Percentiles rank a stretch among this genome's conserved stretches.
These are phyloP conservation scores for Semaprochilodus insignis DNA, from an alignment of 2,797 vertebrate genomes.

Conservation along the genomic window DNA sequence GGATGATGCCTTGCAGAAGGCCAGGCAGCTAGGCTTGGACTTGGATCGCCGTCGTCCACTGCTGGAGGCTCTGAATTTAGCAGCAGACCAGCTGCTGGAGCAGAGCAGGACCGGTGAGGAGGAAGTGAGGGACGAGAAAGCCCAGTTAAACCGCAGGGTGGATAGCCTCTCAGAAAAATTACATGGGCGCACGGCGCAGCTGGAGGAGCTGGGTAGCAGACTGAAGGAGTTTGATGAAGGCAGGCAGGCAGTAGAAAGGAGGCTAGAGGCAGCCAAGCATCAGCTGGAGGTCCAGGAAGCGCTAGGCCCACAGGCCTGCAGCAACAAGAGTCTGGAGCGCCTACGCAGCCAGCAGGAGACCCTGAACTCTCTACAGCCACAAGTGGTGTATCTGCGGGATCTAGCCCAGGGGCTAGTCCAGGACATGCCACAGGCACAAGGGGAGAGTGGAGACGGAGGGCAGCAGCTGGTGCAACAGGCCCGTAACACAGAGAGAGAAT, in stretches of 20 bases:
- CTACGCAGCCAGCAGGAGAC: constrained; percentile 89
- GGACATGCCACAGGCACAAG: constrained; percentile 85
- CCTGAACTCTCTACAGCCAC: constrained; percentile 87
- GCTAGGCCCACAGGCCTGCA: constrained; percentile 92
- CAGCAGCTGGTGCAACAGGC: constrained; percentile 86
- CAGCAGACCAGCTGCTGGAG: constrained; percentile 91
- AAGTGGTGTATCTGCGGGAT: constrained; percentile 92
- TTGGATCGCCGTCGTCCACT: constrained; percentile 89
- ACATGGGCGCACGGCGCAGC: constrained; percentile 83
- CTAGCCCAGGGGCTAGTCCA: constrained; percentile 90
- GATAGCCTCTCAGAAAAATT: constrained; percentile 88
- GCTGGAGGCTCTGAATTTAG: constrained; percentile 88
- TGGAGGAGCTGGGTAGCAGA: constrained; percentile 92
- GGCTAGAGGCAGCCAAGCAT: constrained; percentile 92
- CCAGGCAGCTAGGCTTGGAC: constrained; percentile 85
- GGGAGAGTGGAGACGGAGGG: constrained; percentile 73
- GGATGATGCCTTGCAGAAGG: constrained; percentile 86
- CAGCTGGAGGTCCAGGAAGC: constrained; percentile 96
- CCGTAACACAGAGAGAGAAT: constrained; percentile 83
- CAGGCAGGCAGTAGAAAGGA: constrained; percentile 90
- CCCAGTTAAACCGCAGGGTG: constrained; percentile 87
- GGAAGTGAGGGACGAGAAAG: constrained; percentile 92
- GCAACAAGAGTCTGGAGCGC: constrained; percentile 94
- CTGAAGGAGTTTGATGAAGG: constrained; percentile 96
- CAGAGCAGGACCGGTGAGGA: constrained; percentile 90